Conservation (phyloP, 2,888 invertebrate genomes). For the Agrotis clavis region DNA sequence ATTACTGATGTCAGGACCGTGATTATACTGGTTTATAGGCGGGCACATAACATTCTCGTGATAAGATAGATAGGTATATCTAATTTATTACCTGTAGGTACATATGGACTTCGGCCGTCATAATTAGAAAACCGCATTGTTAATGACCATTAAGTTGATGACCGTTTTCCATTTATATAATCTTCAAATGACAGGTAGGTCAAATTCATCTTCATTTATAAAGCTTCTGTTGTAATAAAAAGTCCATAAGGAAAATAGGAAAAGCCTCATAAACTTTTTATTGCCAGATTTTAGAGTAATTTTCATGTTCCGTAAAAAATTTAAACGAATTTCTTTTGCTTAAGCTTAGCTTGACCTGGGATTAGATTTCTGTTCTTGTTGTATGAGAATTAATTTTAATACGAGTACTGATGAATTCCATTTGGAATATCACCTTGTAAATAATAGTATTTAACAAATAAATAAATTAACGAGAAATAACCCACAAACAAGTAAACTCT, state of each 20-base stretch:
- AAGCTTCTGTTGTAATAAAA: constrained; percentile 44
- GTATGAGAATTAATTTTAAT: background rate
- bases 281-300: constrained; percentile 41
- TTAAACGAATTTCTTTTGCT: constrained; percentile 14
- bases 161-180: constrained; percentile 9
- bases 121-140: background rate
- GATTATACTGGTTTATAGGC: constrained; percentile 31
- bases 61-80: constrained; percentile 7
- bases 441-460: background rate
- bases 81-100: constrained; percentile 23
- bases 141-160: background rate
- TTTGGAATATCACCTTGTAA: background rate
- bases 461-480: background rate
- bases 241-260: constrained; percentile 34
- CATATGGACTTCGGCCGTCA: background rate
- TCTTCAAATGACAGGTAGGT: constrained; percentile 21
- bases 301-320: constrained; percentile 24
- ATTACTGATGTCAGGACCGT: constrained; percentile 38
- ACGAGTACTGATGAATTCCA: background rate
- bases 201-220: constrained; percentile 32
- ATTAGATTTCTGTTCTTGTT: background rate
- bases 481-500: background rate
- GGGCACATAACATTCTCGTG: constrained; percentile 19
- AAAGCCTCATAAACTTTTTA: constrained; percentile 40
- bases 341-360: background rate